These are phyloP conservation scores for Penaeus indicus DNA, from an alignment of 1,140 invertebrate species.

Conservation along the genomic window DNA sequence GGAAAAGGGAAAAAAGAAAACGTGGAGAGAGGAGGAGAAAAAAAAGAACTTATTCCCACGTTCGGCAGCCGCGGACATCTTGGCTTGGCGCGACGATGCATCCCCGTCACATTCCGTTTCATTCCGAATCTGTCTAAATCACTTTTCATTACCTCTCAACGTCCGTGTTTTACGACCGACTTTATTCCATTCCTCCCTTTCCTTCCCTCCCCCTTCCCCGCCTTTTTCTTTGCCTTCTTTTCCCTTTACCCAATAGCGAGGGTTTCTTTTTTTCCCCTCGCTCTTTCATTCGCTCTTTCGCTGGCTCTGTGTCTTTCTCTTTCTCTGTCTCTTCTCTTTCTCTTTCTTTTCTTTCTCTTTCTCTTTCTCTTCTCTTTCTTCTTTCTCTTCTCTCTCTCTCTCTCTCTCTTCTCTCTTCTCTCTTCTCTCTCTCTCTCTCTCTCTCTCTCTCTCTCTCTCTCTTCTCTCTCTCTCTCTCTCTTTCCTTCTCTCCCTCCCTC, in stretches of 20 bases:
- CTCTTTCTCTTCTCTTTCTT: background rate
- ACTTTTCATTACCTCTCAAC: background rate
- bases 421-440: background rate
- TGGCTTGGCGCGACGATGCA: no score
- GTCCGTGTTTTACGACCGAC: background rate
- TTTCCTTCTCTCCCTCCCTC: background rate
- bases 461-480: background rate
- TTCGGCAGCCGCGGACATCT: no score
- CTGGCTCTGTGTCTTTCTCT: background rate
- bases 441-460: background rate
- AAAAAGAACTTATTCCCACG: no score
- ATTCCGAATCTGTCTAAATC: no score
- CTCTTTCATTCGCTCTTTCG: background rate
- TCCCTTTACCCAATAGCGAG: background rate
- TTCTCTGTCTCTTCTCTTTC: conserved; percentile 70
- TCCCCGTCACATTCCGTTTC: no score
- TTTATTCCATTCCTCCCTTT: conserved; percentile 17
- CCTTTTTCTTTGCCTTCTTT: background rate
- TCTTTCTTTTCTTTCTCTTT: conserved; percentile 65
- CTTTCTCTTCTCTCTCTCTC: background rate
- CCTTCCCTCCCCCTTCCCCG: background rate
- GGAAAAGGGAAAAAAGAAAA: no score
- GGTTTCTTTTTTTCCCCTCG: background rate
- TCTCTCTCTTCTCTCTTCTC: background rate
- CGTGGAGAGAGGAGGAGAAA: no score